These are phyloP conservation scores for Tetranychus urticae DNA, from an alignment of 1,140 invertebrate species.

Conservation along the genomic window DNA sequence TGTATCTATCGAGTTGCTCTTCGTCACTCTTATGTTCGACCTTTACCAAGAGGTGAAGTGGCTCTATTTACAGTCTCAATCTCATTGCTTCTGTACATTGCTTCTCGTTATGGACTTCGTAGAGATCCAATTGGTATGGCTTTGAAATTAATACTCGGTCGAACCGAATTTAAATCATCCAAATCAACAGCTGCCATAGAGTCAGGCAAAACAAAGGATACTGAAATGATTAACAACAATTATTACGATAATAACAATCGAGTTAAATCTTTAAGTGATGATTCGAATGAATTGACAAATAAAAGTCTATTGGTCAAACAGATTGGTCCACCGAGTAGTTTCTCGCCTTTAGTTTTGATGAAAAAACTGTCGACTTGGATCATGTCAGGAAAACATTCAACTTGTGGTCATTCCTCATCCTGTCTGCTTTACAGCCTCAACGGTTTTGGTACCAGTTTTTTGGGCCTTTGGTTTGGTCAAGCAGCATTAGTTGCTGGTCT, in stretches of 20 bases:
- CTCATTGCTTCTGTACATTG: background rate
- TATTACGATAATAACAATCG: no score
- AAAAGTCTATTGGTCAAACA: no score
- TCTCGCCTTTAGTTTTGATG: no score
- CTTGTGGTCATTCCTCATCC: background rate
- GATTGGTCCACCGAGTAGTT: no score
- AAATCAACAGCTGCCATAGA: background rate
- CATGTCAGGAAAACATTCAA: background rate
- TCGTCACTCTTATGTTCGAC: no score
- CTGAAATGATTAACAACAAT: no score
- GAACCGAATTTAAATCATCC: background rate
- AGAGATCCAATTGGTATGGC: constrained; percentile 7
- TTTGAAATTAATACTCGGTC: constrained; percentile 6
- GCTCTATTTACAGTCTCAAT: constrained; percentile 7
- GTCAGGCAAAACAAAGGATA: no score
- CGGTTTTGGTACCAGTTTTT: background rate
- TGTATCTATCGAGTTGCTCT: background rate
- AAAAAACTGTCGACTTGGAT: no score
- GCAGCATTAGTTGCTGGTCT: background rate
- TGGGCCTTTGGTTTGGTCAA: background rate
- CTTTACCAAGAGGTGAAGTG: background rate
- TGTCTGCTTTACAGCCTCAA: background rate
- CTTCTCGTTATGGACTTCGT: background rate
- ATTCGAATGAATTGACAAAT: no score
- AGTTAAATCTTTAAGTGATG: no score